Conservation (phyloP, 2,888 invertebrate species). For the Stomorhina lunata region DNA sequence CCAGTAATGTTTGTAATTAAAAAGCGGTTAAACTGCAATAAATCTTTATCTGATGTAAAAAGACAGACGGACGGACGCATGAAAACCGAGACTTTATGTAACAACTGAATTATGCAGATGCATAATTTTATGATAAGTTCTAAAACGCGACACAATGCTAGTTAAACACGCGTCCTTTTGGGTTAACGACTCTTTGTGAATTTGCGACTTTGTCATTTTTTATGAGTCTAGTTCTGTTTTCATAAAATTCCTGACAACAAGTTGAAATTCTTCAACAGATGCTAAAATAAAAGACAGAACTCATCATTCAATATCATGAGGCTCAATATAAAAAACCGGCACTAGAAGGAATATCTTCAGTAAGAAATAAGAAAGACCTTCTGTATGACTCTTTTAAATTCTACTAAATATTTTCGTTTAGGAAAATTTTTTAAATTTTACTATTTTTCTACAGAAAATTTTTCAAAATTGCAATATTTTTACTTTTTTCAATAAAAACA, state of each 20-base stretch:
- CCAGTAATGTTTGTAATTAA: constrained; percentile 61
- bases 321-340: background rate
- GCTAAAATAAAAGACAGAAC: background rate
- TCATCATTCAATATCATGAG: constrained; percentile 15
- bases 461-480: too few species aligned
- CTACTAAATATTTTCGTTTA: too few species aligned
- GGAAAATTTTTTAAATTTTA: too few species aligned
- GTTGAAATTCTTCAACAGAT: background rate
- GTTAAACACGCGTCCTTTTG: constrained; percentile 60
- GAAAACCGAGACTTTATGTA: constrained; percentile 19
- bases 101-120: background rate
- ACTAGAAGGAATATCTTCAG: background rate
- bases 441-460: too few species aligned
- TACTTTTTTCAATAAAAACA: too few species aligned
- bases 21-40: constrained; percentile 63
- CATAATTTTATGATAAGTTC: constrained; percentile 17
- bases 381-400: too few species aligned
- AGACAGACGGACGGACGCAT: background rate
- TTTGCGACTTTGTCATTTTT: constrained; percentile 21
- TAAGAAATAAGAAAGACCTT: background rate
- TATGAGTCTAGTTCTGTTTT: constrained; percentile 9
- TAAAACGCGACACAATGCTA: constrained; percentile 33
- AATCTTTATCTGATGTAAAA: constrained; percentile 53
- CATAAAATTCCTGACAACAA: background rate
- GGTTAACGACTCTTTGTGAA: constrained; percentile 38